A percentile compares a stretch with the other conserved stretches of the same genome.
phyloP scores from a whole-genome alignment of 2,888 invertebrate species.

The Aphodius sticticus region DNA sequence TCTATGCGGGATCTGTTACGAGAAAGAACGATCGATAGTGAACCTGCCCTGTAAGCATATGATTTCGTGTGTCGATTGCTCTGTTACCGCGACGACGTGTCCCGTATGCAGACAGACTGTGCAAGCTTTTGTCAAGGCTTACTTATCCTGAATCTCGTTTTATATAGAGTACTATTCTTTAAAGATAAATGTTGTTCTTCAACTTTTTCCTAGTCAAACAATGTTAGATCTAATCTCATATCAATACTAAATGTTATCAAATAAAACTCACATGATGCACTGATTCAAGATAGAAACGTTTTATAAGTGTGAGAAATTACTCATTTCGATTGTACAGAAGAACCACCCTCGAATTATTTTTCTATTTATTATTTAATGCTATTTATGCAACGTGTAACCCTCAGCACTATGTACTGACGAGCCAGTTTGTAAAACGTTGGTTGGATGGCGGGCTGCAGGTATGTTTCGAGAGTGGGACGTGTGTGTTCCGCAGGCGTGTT shows the following conservation, averaged over 20 bases:
- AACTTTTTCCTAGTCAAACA: slow-evolving; percentile 17
- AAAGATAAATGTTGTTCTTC: slow-evolving; percentile 7
- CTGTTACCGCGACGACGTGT: slow-evolving; percentile 84
- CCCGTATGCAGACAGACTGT: slow-evolving; percentile 86
- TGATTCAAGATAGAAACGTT: slow-evolving; percentile 10
- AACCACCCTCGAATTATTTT: not conserved
- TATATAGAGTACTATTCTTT: not conserved
- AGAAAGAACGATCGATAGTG: slow-evolving; percentile 85
- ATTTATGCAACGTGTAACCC: not conserved
- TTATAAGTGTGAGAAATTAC: slow-evolving; percentile 10
- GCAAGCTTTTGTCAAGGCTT: slow-evolving; percentile 72
- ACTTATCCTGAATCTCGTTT: slow-evolving; percentile 60
- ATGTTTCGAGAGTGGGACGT: not conserved
- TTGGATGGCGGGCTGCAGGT: not conserved
- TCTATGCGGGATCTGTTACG: slow-evolving; percentile 92
- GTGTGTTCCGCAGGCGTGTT: no score
- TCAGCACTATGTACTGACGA: not conserved
- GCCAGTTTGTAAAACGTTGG: not conserved
- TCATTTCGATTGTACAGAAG: not conserved
- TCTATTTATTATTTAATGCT: not conserved
- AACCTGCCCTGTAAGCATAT: slow-evolving; percentile 97
- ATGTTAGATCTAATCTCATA: slow-evolving; percentile 12
- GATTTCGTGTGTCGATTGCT: slow-evolving; percentile 91
- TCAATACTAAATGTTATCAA: slow-evolving; percentile 6
- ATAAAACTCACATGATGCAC: slow-evolving; percentile 5